Conservation (phyloP, 2,888 invertebrate genomes). For the Parasteatoda lunata region DNA sequence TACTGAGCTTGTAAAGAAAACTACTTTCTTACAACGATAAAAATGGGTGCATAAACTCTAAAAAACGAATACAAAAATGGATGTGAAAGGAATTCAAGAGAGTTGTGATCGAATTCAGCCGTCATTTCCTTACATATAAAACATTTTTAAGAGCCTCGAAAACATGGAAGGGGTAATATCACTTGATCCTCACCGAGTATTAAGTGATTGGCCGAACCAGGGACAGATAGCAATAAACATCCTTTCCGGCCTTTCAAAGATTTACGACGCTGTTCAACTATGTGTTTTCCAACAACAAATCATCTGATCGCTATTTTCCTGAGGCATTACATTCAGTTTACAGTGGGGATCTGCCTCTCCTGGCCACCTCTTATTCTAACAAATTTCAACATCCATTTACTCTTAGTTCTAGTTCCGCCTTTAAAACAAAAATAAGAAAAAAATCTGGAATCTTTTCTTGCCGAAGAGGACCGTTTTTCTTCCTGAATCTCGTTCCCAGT, state of each 20-base stretch:
- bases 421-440: conserved; percentile 43
- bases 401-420: conserved; percentile 50
- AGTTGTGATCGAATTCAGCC: too few species aligned
- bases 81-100: too few species aligned
- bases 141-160: not conserved
- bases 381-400: conserved; percentile 57
- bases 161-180: conserved; percentile 22
- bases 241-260: conserved; percentile 33
- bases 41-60: too few species aligned
- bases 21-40: too few species aligned
- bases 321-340: conserved; percentile 45
- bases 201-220: conserved; percentile 41
- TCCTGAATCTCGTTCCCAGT: conserved; percentile 21
- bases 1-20: too few species aligned
- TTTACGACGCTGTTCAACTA: conserved; percentile 42
- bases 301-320: conserved; percentile 40
- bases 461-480: conserved; percentile 36
- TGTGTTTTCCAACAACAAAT: conserved; percentile 50
- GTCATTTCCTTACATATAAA: not conserved
- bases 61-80: too few species aligned
- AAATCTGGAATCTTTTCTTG: conserved; percentile 34
- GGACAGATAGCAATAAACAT: conserved; percentile 42
- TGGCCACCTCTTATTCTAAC: conserved; percentile 42
- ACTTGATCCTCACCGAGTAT: conserved; percentile 38
- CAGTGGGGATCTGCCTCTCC: conserved; percentile 20